Percentiles rank a stretch among this genome's conserved stretches.
phyloP scores from a whole-genome alignment of 2,888 invertebrate species.

The Drepana falcataria region DNA sequence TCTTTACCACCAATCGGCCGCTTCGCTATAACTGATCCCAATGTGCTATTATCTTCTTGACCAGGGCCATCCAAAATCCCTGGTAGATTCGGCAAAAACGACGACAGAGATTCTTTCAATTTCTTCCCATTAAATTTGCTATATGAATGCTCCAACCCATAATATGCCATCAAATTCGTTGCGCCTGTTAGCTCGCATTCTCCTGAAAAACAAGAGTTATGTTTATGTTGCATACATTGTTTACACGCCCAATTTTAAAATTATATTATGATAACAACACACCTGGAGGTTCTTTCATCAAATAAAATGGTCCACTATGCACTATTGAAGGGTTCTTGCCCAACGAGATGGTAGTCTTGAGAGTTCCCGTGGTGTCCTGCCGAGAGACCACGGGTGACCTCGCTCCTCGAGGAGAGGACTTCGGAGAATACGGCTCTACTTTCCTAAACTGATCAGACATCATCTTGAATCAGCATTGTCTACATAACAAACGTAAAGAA shows the following conservation, averaged over 20 bases:
- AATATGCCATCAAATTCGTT: slow-evolving; percentile 97
- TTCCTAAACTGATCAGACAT: slow-evolving; percentile 95
- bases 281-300: slow-evolving; percentile 98
- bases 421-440: slow-evolving; percentile 96
- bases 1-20: slow-evolving; percentile 94
- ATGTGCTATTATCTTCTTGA: slow-evolving; percentile 89
- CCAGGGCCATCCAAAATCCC: slow-evolving; percentile 97
- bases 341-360: slow-evolving; percentile 97
- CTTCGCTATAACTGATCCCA: slow-evolving; percentile 96
- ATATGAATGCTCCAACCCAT: slow-evolving; percentile 97
- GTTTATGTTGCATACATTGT: slow-evolving; percentile 1
- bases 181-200: slow-evolving; percentile 97
- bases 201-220: slow-evolving; percentile 71
- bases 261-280: slow-evolving; percentile 23
- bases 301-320: slow-evolving; percentile 98
- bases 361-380: slow-evolving; percentile 97
- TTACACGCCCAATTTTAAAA: slow-evolving; percentile 3
- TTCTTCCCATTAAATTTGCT: slow-evolving; percentile 98
- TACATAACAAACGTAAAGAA: slow-evolving; percentile 57
- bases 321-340: slow-evolving; percentile 98
- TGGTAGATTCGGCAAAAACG: slow-evolving; percentile 96
- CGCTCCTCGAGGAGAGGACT: slow-evolving; percentile 95
- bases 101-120: slow-evolving; percentile 95
- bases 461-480: slow-evolving; percentile 85
- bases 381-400: slow-evolving; percentile 97